Evolutionary conservation across 2,888 invertebrate species (phyloP).

Genomic region (Ectemnius continuus): DNA sequence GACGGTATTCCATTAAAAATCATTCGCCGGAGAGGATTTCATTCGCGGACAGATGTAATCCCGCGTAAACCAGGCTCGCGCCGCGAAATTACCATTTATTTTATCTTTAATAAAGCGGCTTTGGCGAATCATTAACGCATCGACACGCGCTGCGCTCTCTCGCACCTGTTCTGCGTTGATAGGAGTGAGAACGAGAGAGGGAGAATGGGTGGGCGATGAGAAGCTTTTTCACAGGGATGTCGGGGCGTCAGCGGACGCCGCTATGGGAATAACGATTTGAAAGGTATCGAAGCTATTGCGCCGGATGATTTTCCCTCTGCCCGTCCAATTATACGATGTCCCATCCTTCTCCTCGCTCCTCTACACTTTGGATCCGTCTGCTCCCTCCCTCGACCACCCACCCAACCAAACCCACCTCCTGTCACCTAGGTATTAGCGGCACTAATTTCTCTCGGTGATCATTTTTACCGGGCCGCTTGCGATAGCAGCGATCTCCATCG

Average conservation of each 20-base stretch:
- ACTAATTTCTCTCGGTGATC: not conserved
- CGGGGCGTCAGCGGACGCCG: not conserved
- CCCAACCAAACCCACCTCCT: not conserved
- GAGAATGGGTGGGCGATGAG: not conserved
- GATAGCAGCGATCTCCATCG: not conserved
- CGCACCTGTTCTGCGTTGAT: constrained; percentile 8
- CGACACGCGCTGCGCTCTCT: constrained; percentile 10
- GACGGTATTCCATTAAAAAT: too few species aligned
- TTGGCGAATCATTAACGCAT: constrained; percentile 24
- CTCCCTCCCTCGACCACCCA: not conserved
- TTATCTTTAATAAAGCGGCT: constrained; percentile 26
- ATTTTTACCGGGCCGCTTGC: not conserved
- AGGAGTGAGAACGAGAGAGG: not conserved
- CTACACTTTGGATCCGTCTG: not conserved
- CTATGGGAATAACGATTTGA: constrained; percentile 17
- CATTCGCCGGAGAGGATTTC: constrained; percentile 12
- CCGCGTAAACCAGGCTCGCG: constrained; percentile 12
- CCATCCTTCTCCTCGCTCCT: constrained; percentile 1
- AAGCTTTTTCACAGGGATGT: not conserved
- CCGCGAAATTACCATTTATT: constrained; percentile 26
- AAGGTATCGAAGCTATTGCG: not conserved
- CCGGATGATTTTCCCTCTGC: constrained; percentile 5
- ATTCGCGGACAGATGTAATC: constrained; percentile 13
- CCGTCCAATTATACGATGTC: not conserved
- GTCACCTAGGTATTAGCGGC: not conserved